A percentile compares a stretch with the other conserved stretches of the same genome.
These are phyloP conservation scores for Cosmia pyralina DNA, from an alignment of 2,888 invertebrate species.

Conservation along the genomic window DNA sequence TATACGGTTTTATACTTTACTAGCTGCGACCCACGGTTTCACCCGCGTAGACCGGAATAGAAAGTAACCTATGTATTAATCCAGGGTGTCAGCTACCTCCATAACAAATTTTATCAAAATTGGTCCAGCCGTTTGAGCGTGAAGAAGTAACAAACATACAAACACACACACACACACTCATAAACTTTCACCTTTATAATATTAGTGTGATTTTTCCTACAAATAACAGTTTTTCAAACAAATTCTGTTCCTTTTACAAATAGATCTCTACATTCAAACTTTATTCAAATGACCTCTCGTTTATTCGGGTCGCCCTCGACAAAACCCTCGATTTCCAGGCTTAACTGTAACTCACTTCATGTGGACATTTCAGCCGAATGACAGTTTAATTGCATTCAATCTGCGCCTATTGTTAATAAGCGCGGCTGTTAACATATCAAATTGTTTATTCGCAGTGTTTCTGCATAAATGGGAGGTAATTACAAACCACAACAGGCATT, in stretches of 20 bases:
- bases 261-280: conserved; percentile 17
- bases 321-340: conserved; percentile 25
- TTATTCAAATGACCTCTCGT: conserved; percentile 40
- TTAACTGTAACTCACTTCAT: conserved; percentile 42
- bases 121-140: too few relatives aligned
- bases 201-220: too few relatives aligned
- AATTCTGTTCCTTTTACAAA: conserved; percentile 21
- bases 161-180: too few relatives aligned
- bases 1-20: background rate
- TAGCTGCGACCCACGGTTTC: too few relatives aligned
- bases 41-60: too few relatives aligned
- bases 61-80: too few relatives aligned
- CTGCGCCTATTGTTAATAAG: conserved; percentile 43
- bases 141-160: too few relatives aligned
- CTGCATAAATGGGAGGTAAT: conserved; percentile 52
- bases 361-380: conserved; percentile 40
- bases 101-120: too few relatives aligned
- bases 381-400: conserved; percentile 53
- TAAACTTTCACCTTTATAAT: too few relatives aligned
- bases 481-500: conserved; percentile 56
- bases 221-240: background rate
- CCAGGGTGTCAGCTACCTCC: too few relatives aligned
- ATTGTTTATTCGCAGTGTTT: conserved; percentile 47
- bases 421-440: conserved; percentile 34
- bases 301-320: conserved; percentile 30